A percentile compares a stretch with the other conserved stretches of the same genome.
Conservation (phyloP, 2,888 invertebrate species). For the Candidula unifasciata region DNA sequence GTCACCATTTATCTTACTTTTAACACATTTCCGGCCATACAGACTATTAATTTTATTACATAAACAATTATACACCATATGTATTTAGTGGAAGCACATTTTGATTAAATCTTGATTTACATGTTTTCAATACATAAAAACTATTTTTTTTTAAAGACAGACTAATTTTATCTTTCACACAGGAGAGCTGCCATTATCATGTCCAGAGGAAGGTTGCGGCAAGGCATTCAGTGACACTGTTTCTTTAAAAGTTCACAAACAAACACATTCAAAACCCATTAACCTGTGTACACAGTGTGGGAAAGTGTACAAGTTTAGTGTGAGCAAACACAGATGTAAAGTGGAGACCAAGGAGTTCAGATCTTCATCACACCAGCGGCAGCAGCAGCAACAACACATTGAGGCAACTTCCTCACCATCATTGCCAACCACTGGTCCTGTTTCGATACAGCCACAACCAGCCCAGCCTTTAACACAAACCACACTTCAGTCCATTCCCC, state of each 20-base stretch:
- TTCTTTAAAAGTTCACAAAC: conserved; percentile 37
- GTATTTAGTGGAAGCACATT: too few species aligned
- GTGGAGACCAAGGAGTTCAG: conserved; percentile 7
- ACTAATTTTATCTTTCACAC: not conserved
- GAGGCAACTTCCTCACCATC: not conserved
- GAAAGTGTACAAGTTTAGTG: conserved; percentile 44
- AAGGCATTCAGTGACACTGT: conserved; percentile 35
- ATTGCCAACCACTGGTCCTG: not conserved
- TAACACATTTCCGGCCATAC: too few species aligned
- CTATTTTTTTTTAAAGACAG: not conserved
- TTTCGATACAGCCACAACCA: not conserved
- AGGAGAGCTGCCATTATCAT: conserved; percentile 44
- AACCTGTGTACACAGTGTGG: conserved; percentile 49
- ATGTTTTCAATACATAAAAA: too few species aligned
- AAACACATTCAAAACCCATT: conserved; percentile 34
- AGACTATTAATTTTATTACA: too few species aligned
- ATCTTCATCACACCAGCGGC: not conserved
- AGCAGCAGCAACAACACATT: conserved; percentile 2
- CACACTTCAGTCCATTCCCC: conserved; percentile 2
- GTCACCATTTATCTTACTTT: too few species aligned
- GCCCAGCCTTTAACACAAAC: not conserved
- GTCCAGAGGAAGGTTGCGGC: conserved; percentile 42
- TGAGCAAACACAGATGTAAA: conserved; percentile 46
- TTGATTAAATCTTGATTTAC: too few species aligned
- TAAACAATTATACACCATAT: too few species aligned